Percentiles rank a stretch among this genome's conserved stretches.
Evolutionary conservation across 2,888 invertebrate genomes (phyloP).

Genomic region (Himalopsyche japonica): DNA sequence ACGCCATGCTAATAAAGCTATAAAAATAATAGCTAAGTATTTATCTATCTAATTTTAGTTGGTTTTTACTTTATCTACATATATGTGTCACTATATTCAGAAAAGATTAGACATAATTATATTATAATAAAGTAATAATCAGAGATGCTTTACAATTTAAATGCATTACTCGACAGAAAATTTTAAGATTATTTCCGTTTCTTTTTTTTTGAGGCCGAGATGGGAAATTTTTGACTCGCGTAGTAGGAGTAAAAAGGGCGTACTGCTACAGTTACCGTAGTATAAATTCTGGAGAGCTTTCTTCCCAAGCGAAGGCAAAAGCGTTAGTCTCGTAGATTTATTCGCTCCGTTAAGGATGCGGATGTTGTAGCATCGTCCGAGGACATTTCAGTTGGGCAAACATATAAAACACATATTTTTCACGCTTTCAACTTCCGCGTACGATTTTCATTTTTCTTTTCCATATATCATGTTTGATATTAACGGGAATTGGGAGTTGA

Average conservation of each 20-base stretch:
- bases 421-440: slow-evolving; percentile 1
- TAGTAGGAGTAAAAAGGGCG: background rate
- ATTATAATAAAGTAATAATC: too few species aligned
- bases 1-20: too few species aligned
- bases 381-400: slow-evolving; percentile 8
- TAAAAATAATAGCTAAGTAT: too few species aligned
- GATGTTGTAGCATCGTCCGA: slow-evolving; percentile 12
- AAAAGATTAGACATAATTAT: too few species aligned
- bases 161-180: too few species aligned
- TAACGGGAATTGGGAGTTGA: background rate
- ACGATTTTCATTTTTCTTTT: slow-evolving; percentile 25
- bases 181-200: too few species aligned
- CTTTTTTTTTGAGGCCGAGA: background rate
- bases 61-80: too few species aligned
- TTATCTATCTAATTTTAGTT: too few species aligned
- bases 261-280: background rate
- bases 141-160: too few species aligned
- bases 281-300: background rate
- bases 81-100: too few species aligned
- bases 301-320: background rate
- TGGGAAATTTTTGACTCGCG: background rate
- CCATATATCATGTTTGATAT: background rate
- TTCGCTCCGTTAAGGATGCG: slow-evolving; percentile 24
- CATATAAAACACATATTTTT: slow-evolving; percentile 24
- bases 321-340: slow-evolving; percentile 29